Base-by-base conservation (phyloP, 2,113 vertebrate species). In the Penelope pileata region DNA sequence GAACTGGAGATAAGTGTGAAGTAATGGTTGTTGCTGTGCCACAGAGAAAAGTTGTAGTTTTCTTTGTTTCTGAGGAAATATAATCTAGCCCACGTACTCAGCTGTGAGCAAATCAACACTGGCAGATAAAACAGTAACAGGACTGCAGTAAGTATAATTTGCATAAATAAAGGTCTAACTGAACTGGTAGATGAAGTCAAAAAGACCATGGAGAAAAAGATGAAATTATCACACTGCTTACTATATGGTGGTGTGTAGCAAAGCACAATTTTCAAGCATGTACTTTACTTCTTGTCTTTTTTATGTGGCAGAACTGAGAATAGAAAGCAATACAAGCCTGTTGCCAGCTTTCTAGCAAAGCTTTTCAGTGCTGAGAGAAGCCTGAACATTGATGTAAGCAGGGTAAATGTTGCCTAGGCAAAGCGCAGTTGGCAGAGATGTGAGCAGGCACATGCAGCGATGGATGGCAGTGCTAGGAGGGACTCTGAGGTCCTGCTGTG, bases 211-310 rank as follows among this genome's bases (percentile, higher is more conserved):
- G 22, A 77, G 62, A 63, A 76, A 58, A 77, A 53, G 36, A 19
- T 0, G 1, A 36, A 75, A 22, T 34, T 47, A 8, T 36, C 4
- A 13, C 47, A 9, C 26, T 72, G 26, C 16, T 67, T 38, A 24
- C 18, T 4, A 0, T 66, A 7, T 66, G 34, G 18, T 58, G n/a
- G 7, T 27, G 56, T 11, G 29, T 34, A 80, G 42, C 9, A 58
- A 23, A 4, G 2, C 54, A 24, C 29, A 34, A 4, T 77, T 84
- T 69, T 76, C 16, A 77, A 73, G 45, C 26, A 3, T 66, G 5
- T 69, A 7, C 9, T 88, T 76, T 53, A n/a, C 19, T 32, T 27
- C 24, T 54, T 73, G 43, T 64, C 10, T 21, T 42, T n/a, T 90
- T 80, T 22, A 3, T 70, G 12, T 54, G 32, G 22, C 34, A 67